Conservation (phyloP, 2,113 vertebrate species). For the Dicaeum eximium region DNA sequence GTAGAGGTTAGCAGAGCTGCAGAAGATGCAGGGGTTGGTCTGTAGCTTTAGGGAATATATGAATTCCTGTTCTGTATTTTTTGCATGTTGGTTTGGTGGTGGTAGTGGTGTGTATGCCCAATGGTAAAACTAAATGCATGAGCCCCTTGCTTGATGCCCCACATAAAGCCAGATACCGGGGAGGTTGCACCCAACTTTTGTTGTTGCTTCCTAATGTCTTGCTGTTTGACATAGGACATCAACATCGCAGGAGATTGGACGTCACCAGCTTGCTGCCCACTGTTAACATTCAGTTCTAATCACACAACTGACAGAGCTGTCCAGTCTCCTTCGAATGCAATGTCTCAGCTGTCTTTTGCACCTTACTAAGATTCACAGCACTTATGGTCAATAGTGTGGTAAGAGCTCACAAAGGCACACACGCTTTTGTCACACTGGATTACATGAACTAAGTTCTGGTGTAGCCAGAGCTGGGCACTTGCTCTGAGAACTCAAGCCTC, state of each 20-base stretch:
- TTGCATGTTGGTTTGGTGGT: slow-evolving; percentile 88
- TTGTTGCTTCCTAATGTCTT: slow-evolving; percentile 85
- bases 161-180: slow-evolving; percentile 97
- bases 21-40: background rate
- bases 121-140: slow-evolving; percentile 92
- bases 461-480: background rate
- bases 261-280: slow-evolving; percentile 31
- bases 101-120: slow-evolving; percentile 81
- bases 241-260: slow-evolving; percentile 75
- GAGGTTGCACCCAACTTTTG: slow-evolving; percentile 88
- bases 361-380: background rate
- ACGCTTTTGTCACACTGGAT: background rate
- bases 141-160: slow-evolving; percentile 95
- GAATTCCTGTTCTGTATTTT: slow-evolving; percentile 50
- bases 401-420: slow-evolving; percentile 56
- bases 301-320: slow-evolving; percentile 39
- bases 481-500: background rate
- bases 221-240: slow-evolving; percentile 70
- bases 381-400: slow-evolving; percentile 7
- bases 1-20: background rate
- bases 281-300: slow-evolving; percentile 5
- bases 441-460: background rate
- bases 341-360: slow-evolving; percentile 36
- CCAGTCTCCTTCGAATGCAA: slow-evolving; percentile 73
- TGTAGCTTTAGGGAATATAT: background rate